Evolutionary conservation across 2,797 vertebrate genomes (phyloP).

Genomic region (Lindbergichthys nudifrons): DNA sequence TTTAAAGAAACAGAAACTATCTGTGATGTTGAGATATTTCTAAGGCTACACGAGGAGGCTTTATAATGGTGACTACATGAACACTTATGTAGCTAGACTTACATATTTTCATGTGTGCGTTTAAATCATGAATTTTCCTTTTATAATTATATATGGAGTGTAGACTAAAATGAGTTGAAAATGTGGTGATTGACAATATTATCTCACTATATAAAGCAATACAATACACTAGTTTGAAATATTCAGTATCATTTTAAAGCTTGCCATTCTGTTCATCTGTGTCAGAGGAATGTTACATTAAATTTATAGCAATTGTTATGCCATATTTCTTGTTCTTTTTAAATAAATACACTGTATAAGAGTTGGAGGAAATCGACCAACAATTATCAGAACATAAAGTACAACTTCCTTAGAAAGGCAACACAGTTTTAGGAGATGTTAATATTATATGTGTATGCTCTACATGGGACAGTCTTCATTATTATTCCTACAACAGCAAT

Average conservation of each 20-base stretch:
- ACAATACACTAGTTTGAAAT: background rate
- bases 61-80: slow-evolving; percentile 3
- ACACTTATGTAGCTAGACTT: background rate
- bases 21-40: slow-evolving; percentile 31
- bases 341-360: background rate
- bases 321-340: background rate
- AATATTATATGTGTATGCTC: background rate
- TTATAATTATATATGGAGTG: background rate
- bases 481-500: slow-evolving; percentile 16
- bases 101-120: background rate
- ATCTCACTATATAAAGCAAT: background rate
- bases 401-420: background rate
- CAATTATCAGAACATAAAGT: background rate
- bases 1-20: slow-evolving; percentile 27
- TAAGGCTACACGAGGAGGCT: slow-evolving; percentile 28
- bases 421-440: background rate
- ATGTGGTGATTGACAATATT: background rate
- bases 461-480: slow-evolving; percentile 1
- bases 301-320: background rate
- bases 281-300: background rate
- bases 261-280: background rate
- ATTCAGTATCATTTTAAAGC: background rate
- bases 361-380: background rate
- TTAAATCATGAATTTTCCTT: background rate
- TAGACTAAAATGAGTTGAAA: background rate